Evolutionary conservation across 2,888 invertebrate genomes (phyloP), one percentile per base, ranked within the genome.

Genomic region (Zygothrica quintamaculata): DNA sequence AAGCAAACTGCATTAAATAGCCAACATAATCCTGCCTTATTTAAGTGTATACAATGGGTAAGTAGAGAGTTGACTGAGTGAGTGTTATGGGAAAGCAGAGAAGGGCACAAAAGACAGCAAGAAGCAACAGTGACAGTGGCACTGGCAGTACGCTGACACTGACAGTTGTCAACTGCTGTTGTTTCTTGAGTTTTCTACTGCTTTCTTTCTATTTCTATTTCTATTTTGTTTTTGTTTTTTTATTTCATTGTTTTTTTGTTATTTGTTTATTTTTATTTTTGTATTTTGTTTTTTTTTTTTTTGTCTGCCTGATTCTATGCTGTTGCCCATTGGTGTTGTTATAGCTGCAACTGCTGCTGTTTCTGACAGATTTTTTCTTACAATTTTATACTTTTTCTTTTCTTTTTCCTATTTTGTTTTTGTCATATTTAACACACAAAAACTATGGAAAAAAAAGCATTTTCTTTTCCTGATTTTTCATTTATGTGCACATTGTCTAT

Each of bases 141-240:
- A 80, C 75, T 84, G 85, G 67, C 79, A 78, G 67, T 67, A 62
- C 52, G 51, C 65, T 71, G 85, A 79, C 79, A 74, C 74, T 87
- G 89, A 88, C 88, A 88, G 89, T 88, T 88, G 88, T 89, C 88
- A 89, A 88, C 87, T 88, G 74, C 78, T 88, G 85, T 78, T 88
- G 80, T 82, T 78, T 79, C 65, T 80, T 66, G 85, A n/a, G 67
- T 48, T 72, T 67, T 85, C 61, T 82, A 74, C 64, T 52, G 77
- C 58, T 50, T 46, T 47, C 46, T 53, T 13, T 48, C 22, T 44
- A n/a, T 39, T 59, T 46, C 42, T 31, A 1, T 40, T 62, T n/a
- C n/a, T n/a, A n/a, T n/a, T n/a, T n/a, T 57, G 48, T 39, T 46
- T 29, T 31, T 33, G 56, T 43, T 57, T 60, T 26, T 29, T 34